Base-by-base conservation (phyloP, 30 jellyfish, hydroid and myxozoan genomes). In the Turritopsis dohrnii region DNA sequence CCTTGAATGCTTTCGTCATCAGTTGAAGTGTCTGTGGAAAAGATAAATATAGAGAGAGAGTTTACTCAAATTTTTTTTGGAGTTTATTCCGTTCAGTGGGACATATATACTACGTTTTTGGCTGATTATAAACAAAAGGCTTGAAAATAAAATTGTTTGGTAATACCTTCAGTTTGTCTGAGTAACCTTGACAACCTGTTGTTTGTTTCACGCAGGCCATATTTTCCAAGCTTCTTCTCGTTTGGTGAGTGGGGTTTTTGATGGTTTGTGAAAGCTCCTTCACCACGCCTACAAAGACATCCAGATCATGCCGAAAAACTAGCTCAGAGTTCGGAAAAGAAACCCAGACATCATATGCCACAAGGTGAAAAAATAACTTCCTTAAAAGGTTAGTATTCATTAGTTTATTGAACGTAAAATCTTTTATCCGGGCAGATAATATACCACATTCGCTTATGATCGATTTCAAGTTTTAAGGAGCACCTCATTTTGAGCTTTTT, bases 201-300 rank as follows among this genome's bases (percentile, higher is more conserved):
- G 77, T 88, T 96, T 19, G 99, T 94, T 71, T 94, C 99, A 18
- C 99, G 90, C 66, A 94, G 86, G n/a, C 82, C 79, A 83, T 94
- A 94, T 72, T 89, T 88, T 28, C 84, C 86, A 21, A 28, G 1
- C 75, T 72, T 85, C 65, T 79, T 75, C 41, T 25, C 94, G 29
- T 85, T 73, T 0, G 81, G 79, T 54, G 87, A 72, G 8, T 71
- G 88, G 19, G 53, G 83, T 69, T 79, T 85, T 52, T 81, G 74
- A 53, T 66, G 88, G 71, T 88, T 84, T 52, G 72, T 26, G 75
- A 88, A 94, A 1, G 96, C 97, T 16, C 99, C 97, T 16, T 54
- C 86, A n/a, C 89, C 87, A 24, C 96, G 82, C 79, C 99, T 94
- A 79, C 16, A 85, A 26, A 52, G 80, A 26, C 74, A 84, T 8